Base-by-base conservation (phyloP, 2,113 vertebrate species). In the Hepsetus odoe region DNA sequence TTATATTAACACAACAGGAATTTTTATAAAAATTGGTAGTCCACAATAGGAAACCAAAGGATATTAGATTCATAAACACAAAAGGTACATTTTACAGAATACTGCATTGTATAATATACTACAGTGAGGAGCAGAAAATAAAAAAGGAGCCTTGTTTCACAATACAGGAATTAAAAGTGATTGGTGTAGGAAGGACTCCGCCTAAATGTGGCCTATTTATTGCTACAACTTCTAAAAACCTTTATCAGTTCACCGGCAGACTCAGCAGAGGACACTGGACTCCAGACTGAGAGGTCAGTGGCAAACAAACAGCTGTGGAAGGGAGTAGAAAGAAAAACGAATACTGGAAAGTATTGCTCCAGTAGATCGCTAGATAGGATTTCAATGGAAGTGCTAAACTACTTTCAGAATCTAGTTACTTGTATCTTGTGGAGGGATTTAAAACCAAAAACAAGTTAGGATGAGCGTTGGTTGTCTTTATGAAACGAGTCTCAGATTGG, bases 201-300 rank as follows among this genome's bases (percentile, higher is more conserved):
- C 77, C 77, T 79, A 72, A 72, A 38, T 18, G 26, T 16, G 58
- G 16, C 58, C 28, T 32, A 16, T 62, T 16, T 62, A 33, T 62
- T 33, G 59, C 30, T 30, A 30, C 22, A 28, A 59, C 24, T 18
- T 5, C 6, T 18, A 53, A 14, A 9, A 2, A 26, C 2, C 12
- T 30, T 14, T 11, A 28, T 14, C 28, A 33, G 28, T 33, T 0
- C 30, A 33, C 14, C 12, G 20, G 59, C 12, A 13, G 56, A 32
- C 0, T 11, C 65, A 71, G 30, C 68, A 51, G 32, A 35, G 79
- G 72, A 80, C 78, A 67, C 1, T 64, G 30, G 18, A 44, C 55
- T 64, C 56, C 28, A 59, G 20, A 67, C 30, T 66, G 42, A 14
- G 58, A 82, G 69, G 80, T 77, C 49, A 82, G 79, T 76, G 35